Evolutionary conservation across 2,888 invertebrate species (phyloP).

Genomic region (Thera obeliscata): DNA sequence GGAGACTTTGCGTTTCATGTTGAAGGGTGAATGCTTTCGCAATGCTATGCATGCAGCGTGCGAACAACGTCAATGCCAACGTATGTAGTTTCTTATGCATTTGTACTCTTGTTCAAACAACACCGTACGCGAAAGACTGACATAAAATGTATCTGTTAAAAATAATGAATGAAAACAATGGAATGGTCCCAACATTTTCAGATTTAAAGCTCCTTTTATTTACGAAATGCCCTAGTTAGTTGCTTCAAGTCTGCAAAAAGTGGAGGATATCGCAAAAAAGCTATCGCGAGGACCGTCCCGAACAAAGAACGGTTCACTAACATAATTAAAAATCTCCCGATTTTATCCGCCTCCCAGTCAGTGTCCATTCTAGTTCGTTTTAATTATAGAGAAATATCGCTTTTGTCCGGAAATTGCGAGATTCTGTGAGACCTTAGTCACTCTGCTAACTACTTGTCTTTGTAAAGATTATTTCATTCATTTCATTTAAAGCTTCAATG

Average conservation of each 20-base stretch:
- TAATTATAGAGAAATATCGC: constrained; percentile 56
- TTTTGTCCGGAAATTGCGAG: constrained; percentile 34
- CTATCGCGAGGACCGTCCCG: constrained; percentile 49
- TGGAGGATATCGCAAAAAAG: constrained; percentile 59
- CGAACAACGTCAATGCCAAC: constrained; percentile 8
- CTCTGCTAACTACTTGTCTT: constrained; percentile 26
- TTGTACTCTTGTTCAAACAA: constrained; percentile 3
- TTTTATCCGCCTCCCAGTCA: constrained; percentile 51
- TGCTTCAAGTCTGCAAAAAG: constrained; percentile 53
- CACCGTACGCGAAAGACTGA: background rate
- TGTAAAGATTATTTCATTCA: constrained; percentile 13
- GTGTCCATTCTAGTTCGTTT: constrained; percentile 53
- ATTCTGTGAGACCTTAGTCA: constrained; percentile 24
- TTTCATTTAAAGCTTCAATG: constrained; percentile 7
- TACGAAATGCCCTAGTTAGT: constrained; percentile 55
- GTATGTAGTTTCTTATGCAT: constrained; percentile 9
- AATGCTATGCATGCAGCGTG: constrained; percentile 18
- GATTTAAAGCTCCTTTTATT: constrained; percentile 45
- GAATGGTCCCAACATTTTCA: constrained; percentile 28
- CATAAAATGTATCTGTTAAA: constrained; percentile 28
- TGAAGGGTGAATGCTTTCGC: constrained; percentile 18
- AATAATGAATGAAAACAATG: constrained; percentile 38
- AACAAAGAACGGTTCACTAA: constrained; percentile 60
- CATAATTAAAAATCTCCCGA: constrained; percentile 62
- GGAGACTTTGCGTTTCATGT: constrained; percentile 26